These are phyloP conservation scores for Amiota communis DNA, from an alignment of 2,888 invertebrate species.

Conservation along the genomic window DNA sequence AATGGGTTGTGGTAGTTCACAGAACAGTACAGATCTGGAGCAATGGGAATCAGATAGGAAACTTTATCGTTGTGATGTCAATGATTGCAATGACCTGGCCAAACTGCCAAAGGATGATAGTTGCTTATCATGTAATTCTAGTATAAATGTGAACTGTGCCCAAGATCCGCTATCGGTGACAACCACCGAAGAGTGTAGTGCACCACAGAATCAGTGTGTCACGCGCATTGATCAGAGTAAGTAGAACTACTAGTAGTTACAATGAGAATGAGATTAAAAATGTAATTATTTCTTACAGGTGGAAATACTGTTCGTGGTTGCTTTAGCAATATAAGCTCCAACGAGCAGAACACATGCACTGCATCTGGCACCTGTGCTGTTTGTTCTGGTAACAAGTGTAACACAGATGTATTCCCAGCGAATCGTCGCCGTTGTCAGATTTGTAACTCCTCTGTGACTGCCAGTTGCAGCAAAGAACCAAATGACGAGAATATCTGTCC, in stretches of 20 bases:
- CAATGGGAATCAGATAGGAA: slow-evolving; percentile 58
- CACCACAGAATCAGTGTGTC: slow-evolving; percentile 56
- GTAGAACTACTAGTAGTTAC: not conserved
- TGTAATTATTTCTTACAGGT: slow-evolving; percentile 20
- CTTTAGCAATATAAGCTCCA: slow-evolving; percentile 43
- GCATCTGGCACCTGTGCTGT: slow-evolving; percentile 53
- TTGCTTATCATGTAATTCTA: slow-evolving; percentile 66
- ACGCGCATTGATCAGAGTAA: slow-evolving; percentile 47
- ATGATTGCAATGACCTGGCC: slow-evolving; percentile 58
- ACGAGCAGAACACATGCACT: slow-evolving; percentile 52
- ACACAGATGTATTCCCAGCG: slow-evolving; percentile 61
- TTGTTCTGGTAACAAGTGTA: slow-evolving; percentile 63
- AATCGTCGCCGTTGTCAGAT: slow-evolving; percentile 64
- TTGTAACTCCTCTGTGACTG: slow-evolving; percentile 56
- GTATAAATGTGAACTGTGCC: slow-evolving; percentile 56
- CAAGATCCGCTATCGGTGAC: slow-evolving; percentile 54
- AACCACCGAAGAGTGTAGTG: slow-evolving; percentile 47
- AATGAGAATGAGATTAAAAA: not conserved
- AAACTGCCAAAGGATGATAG: slow-evolving; percentile 51
- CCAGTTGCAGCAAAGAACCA: slow-evolving; percentile 51
- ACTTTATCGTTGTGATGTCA: slow-evolving; percentile 54
- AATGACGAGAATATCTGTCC: slow-evolving; percentile 56
- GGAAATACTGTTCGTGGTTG: slow-evolving; percentile 66
- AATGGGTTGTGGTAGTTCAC: slow-evolving; percentile 62
- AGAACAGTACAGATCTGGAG: slow-evolving; percentile 53